These are phyloP conservation scores for Myotis myotis DNA, from an alignment of 2,797 vertebrate species.

Conservation along the genomic window DNA sequence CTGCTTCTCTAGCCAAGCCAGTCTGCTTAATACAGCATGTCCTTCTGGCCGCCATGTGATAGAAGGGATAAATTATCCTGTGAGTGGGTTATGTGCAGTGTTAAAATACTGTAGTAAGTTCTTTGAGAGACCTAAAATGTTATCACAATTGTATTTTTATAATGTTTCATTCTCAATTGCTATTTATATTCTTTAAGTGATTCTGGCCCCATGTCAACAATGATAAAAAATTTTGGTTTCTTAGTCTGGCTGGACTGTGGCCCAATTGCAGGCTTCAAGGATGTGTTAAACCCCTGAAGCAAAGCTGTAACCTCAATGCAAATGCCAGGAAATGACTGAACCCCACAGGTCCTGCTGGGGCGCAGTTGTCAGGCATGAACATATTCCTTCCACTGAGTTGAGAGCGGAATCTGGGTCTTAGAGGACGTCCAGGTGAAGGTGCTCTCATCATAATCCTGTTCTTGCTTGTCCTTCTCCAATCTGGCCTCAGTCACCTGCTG, in stretches of 20 bases:
- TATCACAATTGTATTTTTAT: conserved; percentile 13
- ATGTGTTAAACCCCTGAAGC: neutral
- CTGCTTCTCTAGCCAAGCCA: neutral
- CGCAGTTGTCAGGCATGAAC: neutral
- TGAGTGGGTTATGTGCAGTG: neutral
- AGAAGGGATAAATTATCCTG: neutral
- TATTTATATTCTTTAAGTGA: conserved; percentile 7
- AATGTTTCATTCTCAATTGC: conserved; percentile 28
- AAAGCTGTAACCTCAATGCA: neutral
- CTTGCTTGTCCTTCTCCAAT: neutral
- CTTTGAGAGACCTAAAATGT: conserved; percentile 21
- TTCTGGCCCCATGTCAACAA: neutral
- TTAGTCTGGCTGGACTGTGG: neutral
- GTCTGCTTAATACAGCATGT: neutral
- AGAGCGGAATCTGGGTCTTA: neutral
- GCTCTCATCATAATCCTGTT: neutral
- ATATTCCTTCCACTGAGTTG: neutral
- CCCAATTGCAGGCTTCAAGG: neutral
- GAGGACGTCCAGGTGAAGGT: neutral
- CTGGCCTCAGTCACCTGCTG: neutral
- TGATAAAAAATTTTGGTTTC: neutral
- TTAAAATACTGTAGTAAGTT: neutral
- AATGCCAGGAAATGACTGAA: neutral
- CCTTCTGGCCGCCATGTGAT: neutral
- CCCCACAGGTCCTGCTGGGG: neutral